These are phyloP conservation scores for Agrochola lychnidis DNA, from an alignment of 2,888 invertebrate genomes.

Conservation along the genomic window DNA sequence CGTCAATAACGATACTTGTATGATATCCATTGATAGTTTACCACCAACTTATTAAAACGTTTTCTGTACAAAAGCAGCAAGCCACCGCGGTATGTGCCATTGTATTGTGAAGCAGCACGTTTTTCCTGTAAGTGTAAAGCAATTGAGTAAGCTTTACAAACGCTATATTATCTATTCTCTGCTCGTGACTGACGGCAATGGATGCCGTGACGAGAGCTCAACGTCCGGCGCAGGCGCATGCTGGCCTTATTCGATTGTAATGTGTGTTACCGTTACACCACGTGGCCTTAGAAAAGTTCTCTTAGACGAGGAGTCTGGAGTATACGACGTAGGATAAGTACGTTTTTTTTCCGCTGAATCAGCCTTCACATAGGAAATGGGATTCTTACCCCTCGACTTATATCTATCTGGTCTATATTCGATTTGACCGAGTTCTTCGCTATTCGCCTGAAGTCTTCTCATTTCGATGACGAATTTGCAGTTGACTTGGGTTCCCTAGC, in stretches of 20 bases:
- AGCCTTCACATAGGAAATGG: neutral
- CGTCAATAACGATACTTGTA: neutral
- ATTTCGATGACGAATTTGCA: neutral
- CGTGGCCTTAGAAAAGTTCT: neutral
- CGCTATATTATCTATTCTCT: constrained; percentile 10
- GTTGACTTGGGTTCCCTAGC: neutral
- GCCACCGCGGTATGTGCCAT: neutral
- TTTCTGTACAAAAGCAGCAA: neutral
- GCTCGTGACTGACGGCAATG: constrained; percentile 49
- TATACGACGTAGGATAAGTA: neutral
- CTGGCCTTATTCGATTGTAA: constrained; percentile 29
- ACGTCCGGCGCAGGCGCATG: constrained; percentile 18
- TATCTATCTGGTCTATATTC: too few species aligned
- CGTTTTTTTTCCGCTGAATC: neutral
- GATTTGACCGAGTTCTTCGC: neutral
- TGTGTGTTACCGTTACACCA: constrained; percentile 45
- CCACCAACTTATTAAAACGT: neutral
- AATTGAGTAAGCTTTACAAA: constrained; percentile 47
- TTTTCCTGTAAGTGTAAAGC: constrained; percentile 21
- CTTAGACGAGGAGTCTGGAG: neutral
- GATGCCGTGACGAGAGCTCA: constrained; percentile 36
- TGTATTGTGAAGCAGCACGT: neutral
- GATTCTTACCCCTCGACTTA: neutral
- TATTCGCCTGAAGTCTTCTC: neutral
- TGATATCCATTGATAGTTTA: neutral